Evolutionary conservation across 1,140 invertebrate species (phyloP).

Genomic region (Homalodisca vitripennis): DNA sequence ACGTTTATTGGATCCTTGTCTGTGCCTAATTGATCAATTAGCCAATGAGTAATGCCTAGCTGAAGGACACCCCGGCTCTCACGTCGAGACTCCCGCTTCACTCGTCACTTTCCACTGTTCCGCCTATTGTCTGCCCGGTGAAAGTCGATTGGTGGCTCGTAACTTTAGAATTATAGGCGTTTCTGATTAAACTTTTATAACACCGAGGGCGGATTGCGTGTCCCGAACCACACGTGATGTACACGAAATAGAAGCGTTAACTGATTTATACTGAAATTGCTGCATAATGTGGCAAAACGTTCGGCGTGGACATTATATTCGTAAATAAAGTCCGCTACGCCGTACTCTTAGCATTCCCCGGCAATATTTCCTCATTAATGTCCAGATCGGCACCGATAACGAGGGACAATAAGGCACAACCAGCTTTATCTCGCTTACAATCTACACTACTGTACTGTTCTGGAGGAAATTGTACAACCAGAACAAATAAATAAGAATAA

Average conservation of each 20-base stretch:
- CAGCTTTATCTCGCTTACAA: not conserved
- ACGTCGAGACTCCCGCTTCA: too few relatives aligned
- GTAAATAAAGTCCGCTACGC: too few relatives aligned
- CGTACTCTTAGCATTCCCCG: too few relatives aligned
- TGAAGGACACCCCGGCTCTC: not conserved
- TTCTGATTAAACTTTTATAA: too few relatives aligned
- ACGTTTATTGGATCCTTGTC: not conserved
- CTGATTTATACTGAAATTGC: too few relatives aligned
- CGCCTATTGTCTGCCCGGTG: constrained; percentile 1
- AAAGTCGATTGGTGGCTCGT: not conserved
- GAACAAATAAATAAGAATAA: not conserved
- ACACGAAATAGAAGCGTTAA: too few relatives aligned
- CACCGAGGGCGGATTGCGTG: too few relatives aligned
- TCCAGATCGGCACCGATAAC: not conserved
- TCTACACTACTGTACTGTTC: not conserved
- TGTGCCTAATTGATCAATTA: constrained; percentile 19
- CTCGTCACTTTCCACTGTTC: not conserved
- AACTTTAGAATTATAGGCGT: not conserved
- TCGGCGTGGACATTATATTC: too few relatives aligned
- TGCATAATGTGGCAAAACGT: too few relatives aligned
- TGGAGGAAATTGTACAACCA: not conserved
- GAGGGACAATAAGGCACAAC: not conserved
- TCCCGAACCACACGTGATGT: too few relatives aligned
- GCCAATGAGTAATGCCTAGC: not conserved
- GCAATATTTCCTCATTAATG: not conserved